A percentile compares a stretch with the other conserved stretches of the same genome.
phyloP scores from a whole-genome alignment of 2,797 vertebrate species.

The Sebastes itinus region DNA sequence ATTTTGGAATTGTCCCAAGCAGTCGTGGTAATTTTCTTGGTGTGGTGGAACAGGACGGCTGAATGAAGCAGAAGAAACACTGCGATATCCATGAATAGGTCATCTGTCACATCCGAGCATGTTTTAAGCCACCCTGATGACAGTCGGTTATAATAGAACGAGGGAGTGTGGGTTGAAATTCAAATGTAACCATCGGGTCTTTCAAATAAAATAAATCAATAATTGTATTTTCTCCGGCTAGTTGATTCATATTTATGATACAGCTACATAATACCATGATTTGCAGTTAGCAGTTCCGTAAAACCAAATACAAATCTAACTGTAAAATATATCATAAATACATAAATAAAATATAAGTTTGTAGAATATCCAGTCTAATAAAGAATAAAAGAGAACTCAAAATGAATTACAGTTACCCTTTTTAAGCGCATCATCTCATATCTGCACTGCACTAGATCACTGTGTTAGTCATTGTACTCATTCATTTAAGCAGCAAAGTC shows the following conservation, averaged over 20 bases:
- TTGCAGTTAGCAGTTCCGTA: background rate
- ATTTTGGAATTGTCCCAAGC: background rate
- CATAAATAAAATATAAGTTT: background rate
- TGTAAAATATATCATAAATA: background rate
- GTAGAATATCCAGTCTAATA: background rate
- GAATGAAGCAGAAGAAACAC: constrained; percentile 9
- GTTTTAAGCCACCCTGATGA: constrained; percentile 8
- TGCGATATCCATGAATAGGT: constrained; percentile 17
- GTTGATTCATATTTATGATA: constrained; percentile 5
- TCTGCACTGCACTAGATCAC: constrained; percentile 60
- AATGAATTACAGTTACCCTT: constrained; percentile 5
- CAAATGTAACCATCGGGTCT: constrained; percentile 6
- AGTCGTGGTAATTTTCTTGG: constrained; percentile 1
- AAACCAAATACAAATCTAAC: background rate
- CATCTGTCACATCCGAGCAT: constrained; percentile 31
- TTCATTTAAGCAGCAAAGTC: constrained; percentile 69
- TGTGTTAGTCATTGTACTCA: constrained; percentile 54
- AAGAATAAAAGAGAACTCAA: background rate
- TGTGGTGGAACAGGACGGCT: background rate
- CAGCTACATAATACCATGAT: background rate
- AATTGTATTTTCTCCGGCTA: constrained; percentile 3
- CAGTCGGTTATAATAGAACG: background rate
- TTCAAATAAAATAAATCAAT: constrained; percentile 28
- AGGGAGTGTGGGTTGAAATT: constrained; percentile 10
- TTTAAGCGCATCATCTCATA: constrained; percentile 22